Evolutionary conservation across 2,797 vertebrate species (phyloP), one percentile per base, ranked within the genome.

Genomic region (Peromyscus melanophrys): DNA sequence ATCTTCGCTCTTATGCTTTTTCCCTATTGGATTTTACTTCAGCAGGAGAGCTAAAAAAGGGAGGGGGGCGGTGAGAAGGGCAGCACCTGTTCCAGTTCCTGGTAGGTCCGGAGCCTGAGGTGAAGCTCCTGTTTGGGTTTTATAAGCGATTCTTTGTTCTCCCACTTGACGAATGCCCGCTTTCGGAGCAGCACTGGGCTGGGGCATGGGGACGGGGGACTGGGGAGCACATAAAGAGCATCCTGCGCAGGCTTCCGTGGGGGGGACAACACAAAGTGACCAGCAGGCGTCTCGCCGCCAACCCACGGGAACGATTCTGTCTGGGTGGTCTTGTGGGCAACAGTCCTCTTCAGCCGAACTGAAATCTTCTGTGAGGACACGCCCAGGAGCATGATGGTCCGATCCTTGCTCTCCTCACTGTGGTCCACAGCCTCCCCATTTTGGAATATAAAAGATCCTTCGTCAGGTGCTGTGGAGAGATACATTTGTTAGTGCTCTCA

Each of bases 131-230:
- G 99, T 96, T 99, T 99, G 9, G 98, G 98, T 80, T 99, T 99
- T 55, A 99, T 98, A 91, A 98, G 97, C 81, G 99, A 99, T 12
- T 99, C 99, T 98, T 99, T 99, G 98, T 99, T 99, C 97, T 99
- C 99, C 99, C 99, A 99, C 97, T 99, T 99, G 97, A 99, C 99
- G 87, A 99, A 99, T 0, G 99, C 98, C 90, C 99, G 99, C 98
- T 99, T 99, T 57, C 99, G 99, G 94, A 99, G 98, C 71, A 99
- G 98, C 92, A 99, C 67, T 0, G 99, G 99, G 98, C 99, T 99
- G 90, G 99, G 99, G 83, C 99, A 99, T 0, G 98, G 98, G 69
- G 98, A 98, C 6, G 96, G 77, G 63, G 97, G 95, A 31, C 97
- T 84, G 43, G 98, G 97, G 67, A 98, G 98, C 46, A 99, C 98